Percentiles rank a stretch among this genome's conserved stretches.
Evolutionary conservation across 2,113 vertebrate genomes (phyloP).

Genomic region (Verasper variegatus): DNA sequence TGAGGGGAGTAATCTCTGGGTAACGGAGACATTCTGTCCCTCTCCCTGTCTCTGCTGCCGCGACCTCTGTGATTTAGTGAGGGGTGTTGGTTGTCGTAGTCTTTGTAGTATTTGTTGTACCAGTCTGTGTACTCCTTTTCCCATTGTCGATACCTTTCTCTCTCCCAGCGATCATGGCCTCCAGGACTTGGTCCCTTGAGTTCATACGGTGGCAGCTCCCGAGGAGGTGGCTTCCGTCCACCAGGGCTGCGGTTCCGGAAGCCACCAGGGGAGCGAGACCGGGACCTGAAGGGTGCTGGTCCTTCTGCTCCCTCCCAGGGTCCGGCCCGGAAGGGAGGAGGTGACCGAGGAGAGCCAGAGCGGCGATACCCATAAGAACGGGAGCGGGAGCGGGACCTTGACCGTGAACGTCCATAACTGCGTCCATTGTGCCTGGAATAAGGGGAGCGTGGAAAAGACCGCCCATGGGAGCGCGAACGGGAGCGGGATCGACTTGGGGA

Average conservation of each 20-base stretch:
- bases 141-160: conserved; percentile 93
- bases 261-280: conserved; percentile 84
- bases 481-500: conserved; percentile 74
- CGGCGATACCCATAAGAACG: conserved; percentile 92
- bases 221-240: conserved; percentile 84
- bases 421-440: conserved; percentile 86
- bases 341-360: conserved; percentile 87
- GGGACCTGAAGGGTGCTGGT: conserved; percentile 75
- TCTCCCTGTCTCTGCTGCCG: conserved; percentile 72
- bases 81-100: conserved; percentile 77
- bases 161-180: conserved; percentile 88
- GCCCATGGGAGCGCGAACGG: conserved; percentile 90
- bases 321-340: conserved; percentile 84
- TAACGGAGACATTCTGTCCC: conserved; percentile 81
- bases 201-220: conserved; percentile 89
- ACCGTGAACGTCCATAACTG: conserved; percentile 75
- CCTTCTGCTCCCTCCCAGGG: conserved; percentile 69
- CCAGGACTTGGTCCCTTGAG: conserved; percentile 87
- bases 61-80: conserved; percentile 65
- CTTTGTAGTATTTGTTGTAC: conserved; percentile 96
- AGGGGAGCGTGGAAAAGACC: conserved; percentile 91
- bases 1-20: conserved; percentile 91
- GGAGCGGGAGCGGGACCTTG: conserved; percentile 76
- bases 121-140: conserved; percentile 95
- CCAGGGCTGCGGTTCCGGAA: conserved; percentile 89